Evolutionary conservation across 2,113 vertebrate species (phyloP).

Genomic region (Hystrix brachyura): DNA sequence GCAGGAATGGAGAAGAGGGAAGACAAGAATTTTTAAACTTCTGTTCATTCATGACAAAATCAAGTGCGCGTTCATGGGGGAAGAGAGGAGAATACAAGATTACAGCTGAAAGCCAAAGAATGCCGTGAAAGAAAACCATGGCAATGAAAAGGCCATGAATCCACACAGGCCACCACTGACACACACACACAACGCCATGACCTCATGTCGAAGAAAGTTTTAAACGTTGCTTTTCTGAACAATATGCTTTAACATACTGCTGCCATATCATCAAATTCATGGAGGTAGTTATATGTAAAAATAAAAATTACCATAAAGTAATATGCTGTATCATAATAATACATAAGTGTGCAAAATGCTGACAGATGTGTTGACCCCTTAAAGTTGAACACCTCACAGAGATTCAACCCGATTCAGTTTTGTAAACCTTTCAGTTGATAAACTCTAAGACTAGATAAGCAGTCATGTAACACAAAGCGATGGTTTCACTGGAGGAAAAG

Average conservation of each 20-base stretch:
- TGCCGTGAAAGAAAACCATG: constrained; percentile 85
- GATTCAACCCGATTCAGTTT: constrained; percentile 89
- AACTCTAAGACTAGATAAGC: constrained; percentile 85
- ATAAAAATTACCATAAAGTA: constrained; percentile 92
- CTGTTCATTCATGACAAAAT: constrained; percentile 79
- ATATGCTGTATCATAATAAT: constrained; percentile 92
- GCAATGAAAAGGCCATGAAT: constrained; percentile 86
- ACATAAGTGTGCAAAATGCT: constrained; percentile 93
- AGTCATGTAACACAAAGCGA: constrained; percentile 85
- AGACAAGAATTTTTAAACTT: constrained; percentile 79
- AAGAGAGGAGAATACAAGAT: constrained; percentile 81
- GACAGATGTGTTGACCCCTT: constrained; percentile 92
- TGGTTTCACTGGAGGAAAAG: constrained; percentile 84
- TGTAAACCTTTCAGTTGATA: constrained; percentile 89
- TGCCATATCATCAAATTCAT: constrained; percentile 94
- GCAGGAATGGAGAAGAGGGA: constrained; percentile 80
- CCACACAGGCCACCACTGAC: constrained; percentile 83
- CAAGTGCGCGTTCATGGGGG: constrained; percentile 77
- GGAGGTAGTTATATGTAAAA: constrained; percentile 98
- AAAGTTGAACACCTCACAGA: constrained; percentile 89
- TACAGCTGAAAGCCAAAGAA: constrained; percentile 84
- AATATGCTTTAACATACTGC: constrained; percentile 89
- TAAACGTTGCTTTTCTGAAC: constrained; percentile 85
- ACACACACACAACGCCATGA: constrained; percentile 86
- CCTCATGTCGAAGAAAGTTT: constrained; percentile 82